Percentiles rank a stretch among this genome's conserved stretches.
These are phyloP conservation scores for Alligator mississippiensis DNA, from an alignment of 2,113 vertebrate genomes.

Conservation along the genomic window DNA sequence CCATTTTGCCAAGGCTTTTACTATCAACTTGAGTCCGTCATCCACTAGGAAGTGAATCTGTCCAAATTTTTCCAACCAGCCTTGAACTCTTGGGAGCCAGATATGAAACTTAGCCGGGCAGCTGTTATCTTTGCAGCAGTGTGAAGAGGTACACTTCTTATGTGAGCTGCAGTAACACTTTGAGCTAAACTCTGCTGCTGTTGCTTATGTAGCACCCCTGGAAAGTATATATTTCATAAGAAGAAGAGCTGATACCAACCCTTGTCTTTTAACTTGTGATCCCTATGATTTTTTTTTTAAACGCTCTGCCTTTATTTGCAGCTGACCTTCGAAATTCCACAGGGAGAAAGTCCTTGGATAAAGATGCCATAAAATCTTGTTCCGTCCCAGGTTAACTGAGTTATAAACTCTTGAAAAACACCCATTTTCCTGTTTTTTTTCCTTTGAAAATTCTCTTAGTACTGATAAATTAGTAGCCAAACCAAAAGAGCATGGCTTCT, in stretches of 20 bases:
- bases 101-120: not conserved
- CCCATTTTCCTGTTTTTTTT: not conserved
- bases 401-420: not conserved
- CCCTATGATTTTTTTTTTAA: not conserved
- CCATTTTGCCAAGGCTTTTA: not conserved
- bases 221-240: not conserved
- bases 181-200: not conserved
- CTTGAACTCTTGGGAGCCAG: not conserved
- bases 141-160: accelerated
- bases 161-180: not conserved
- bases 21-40: no score
- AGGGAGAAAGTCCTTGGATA: not conserved
- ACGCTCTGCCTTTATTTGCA: not conserved
- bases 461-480: not conserved
- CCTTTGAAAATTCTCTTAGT: not conserved
- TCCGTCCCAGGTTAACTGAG: accelerated
- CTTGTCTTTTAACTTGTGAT: not conserved
- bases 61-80: not conserved
- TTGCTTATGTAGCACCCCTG: not conserved
- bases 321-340: slow-evolving; percentile 5
- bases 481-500: not conserved
- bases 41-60: no score
- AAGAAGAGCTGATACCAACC: slow-evolving; percentile 3
- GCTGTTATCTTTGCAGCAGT: not conserved
- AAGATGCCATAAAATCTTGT: not conserved